phyloP scores from a whole-genome alignment of 1,140 invertebrate species.

The Hestina assimilis region DNA sequence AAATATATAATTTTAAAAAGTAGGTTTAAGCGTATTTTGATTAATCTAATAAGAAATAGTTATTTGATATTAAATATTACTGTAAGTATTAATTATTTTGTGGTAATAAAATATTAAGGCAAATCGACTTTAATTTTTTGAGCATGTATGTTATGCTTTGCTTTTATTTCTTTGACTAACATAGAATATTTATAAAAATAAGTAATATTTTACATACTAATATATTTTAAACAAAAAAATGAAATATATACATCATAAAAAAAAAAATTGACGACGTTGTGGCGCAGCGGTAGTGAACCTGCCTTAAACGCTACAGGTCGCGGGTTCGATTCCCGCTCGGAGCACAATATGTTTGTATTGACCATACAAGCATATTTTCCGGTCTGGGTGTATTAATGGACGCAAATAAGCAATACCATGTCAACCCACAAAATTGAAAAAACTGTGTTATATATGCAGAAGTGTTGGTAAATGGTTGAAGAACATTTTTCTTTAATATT shows the following conservation, averaged over 20 bases:
- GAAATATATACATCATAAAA: not conserved
- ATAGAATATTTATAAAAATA: not conserved
- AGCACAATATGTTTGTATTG: no score
- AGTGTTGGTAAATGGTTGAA: no score
- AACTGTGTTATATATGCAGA: no score
- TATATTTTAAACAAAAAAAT: not conserved
- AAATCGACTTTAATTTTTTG: constrained; percentile 18
- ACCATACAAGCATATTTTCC: no score
- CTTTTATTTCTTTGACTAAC: constrained; percentile 5
- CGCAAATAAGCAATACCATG: no score
- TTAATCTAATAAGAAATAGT: not conserved
- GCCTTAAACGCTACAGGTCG: no score
- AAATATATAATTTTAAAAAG: constrained; percentile 12
- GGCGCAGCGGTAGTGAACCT: no score
- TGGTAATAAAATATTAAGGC: constrained; percentile 25
- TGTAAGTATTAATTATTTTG: constrained; percentile 14
- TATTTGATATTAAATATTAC: not conserved
- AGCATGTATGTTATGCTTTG: constrained; percentile 3
- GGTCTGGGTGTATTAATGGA: no score
- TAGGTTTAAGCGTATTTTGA: constrained; percentile 9
- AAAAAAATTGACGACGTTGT: no score
- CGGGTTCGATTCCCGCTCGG: no score
- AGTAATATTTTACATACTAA: not conserved
- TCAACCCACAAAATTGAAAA: no score
- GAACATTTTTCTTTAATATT: no score